phyloP scores from a whole-genome alignment of 2,797 vertebrate species.

The Chloroceryle inda region DNA sequence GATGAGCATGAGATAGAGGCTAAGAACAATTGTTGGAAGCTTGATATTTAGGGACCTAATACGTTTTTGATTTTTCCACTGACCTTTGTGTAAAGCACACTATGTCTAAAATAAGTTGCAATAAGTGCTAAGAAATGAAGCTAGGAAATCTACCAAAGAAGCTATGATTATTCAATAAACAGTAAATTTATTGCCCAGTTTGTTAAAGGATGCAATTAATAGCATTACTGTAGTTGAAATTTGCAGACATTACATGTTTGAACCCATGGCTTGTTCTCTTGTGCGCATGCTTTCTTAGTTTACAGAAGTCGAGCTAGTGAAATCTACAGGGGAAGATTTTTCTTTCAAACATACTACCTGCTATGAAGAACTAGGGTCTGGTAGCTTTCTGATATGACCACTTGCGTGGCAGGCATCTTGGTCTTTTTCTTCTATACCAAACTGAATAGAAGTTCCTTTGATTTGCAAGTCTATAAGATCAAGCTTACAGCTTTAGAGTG shows the following conservation, averaged over 20 bases:
- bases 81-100: background rate
- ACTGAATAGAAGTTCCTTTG: conserved; percentile 48
- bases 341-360: background rate
- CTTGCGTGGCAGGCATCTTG: conserved; percentile 20
- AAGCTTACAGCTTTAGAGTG: background rate
- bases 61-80: background rate
- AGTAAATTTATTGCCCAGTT: background rate
- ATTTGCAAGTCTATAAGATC: conserved; percentile 49
- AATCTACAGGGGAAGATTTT: background rate
- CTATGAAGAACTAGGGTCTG: background rate
- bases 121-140: background rate
- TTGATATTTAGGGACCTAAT: background rate
- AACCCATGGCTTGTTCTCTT: background rate
- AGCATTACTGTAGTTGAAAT: background rate
- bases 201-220: background rate
- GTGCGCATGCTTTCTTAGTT: background rate
- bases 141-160: background rate
- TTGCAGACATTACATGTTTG: background rate
- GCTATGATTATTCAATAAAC: background rate
- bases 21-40: background rate
- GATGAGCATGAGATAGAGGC: background rate
- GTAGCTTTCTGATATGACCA: background rate
- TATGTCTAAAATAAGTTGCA: background rate
- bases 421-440: conserved; percentile 35
- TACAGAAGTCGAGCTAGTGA: background rate